A percentile compares a stretch with the other conserved stretches of the same genome.
Evolutionary conservation across 2,888 invertebrate genomes (phyloP).

Genomic region (Drosophila anceps): DNA sequence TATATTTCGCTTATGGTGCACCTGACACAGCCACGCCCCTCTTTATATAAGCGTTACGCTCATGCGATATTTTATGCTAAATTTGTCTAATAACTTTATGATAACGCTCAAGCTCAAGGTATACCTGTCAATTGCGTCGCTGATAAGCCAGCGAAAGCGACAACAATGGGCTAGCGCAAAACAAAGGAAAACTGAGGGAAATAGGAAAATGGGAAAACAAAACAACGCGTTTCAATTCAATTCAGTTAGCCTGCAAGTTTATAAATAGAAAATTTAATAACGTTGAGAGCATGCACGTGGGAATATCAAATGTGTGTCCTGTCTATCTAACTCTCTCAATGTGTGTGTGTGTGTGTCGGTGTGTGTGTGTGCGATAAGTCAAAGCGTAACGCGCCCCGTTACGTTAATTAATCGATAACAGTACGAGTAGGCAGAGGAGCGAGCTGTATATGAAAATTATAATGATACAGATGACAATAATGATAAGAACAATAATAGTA

Average conservation of each 20-base stretch:
- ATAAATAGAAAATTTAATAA: slow-evolving; percentile 79
- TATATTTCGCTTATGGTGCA: neutral
- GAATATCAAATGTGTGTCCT: slow-evolving; percentile 70
- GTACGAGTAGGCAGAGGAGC: slow-evolving; percentile 1
- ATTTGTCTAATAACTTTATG: slow-evolving; percentile 55
- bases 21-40: slow-evolving; percentile 34
- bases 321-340: slow-evolving; percentile 13
- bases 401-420: slow-evolving; percentile 79
- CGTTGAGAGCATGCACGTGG: slow-evolving; percentile 75
- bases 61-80: slow-evolving; percentile 42
- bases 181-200: slow-evolving; percentile 7
- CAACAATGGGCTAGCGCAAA: slow-evolving; percentile 13
- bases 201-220: slow-evolving; percentile 8
- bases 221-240: slow-evolving; percentile 37
- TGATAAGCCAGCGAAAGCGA: slow-evolving; percentile 46
- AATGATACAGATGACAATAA: slow-evolving; percentile 47
- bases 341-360: slow-evolving; percentile 14
- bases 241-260: slow-evolving; percentile 40
- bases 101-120: slow-evolving; percentile 29
- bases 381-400: slow-evolving; percentile 73
- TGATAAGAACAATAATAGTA: slow-evolving; percentile 37
- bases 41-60: neutral
- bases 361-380: slow-evolving; percentile 56
- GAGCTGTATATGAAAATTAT: slow-evolving; percentile 31
- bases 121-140: slow-evolving; percentile 63